Percentiles rank a stretch among this genome's conserved stretches.
phyloP scores from a whole-genome alignment of 2,888 invertebrate species.

The Petrophora chlorosata region DNA sequence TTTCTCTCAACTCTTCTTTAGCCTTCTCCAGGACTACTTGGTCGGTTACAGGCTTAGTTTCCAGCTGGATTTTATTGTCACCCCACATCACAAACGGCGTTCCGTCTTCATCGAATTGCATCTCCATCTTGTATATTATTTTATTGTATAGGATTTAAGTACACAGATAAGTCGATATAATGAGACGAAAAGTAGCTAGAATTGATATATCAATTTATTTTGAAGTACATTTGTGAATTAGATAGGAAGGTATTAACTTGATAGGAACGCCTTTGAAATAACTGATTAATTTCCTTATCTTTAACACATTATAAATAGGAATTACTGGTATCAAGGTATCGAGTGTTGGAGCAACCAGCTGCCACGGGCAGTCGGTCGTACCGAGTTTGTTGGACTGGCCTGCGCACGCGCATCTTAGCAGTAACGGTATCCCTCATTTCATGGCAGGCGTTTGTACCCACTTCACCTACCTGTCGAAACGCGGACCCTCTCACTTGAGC shows the following conservation, averaged over 20 bases:
- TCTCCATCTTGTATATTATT: constrained; percentile 55
- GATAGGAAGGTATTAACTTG: too few species aligned
- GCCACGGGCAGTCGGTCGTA: constrained; percentile 18
- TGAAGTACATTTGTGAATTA: too few species aligned
- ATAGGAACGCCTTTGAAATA: constrained; percentile 2
- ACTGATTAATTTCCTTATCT: constrained; percentile 11
- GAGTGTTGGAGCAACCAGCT: too few species aligned
- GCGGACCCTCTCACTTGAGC: constrained; percentile 22
- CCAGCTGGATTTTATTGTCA: constrained; percentile 83
- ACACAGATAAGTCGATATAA: too few species aligned
- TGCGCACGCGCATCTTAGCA: constrained; percentile 52
- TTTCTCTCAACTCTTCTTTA: constrained; percentile 87
- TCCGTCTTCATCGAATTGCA: constrained; percentile 81
- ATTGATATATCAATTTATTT: too few species aligned
- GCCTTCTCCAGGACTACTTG: constrained; percentile 85
- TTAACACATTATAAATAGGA: too few species aligned
- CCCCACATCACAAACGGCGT: constrained; percentile 86
- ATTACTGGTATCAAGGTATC: too few species aligned
- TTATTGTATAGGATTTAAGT: neutral
- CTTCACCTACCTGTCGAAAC: constrained; percentile 14
- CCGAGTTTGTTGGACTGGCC: constrained; percentile 40
- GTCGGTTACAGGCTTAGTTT: constrained; percentile 83
- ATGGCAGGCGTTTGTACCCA: constrained; percentile 13
- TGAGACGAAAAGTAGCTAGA: too few species aligned
- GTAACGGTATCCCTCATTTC: constrained; percentile 55